Base-by-base conservation (phyloP, 2,797 vertebrate species). In the Cyprinodon diabolis region DNA sequence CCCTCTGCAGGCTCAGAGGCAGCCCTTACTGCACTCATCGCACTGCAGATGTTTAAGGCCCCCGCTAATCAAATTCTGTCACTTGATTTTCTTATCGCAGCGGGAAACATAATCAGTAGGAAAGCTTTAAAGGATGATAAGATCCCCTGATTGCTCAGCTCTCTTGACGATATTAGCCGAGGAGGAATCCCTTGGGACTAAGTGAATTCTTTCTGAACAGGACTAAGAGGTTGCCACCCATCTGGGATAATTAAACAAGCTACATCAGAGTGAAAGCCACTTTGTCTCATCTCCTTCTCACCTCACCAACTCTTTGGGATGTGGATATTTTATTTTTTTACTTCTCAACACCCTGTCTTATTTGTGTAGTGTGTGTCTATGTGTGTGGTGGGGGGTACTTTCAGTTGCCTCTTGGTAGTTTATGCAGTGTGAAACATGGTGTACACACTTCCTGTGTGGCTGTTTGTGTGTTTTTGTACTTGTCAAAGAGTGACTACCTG, bases 121-220 rank as follows among this genome's bases (percentile, higher is more conserved):
- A 87, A 81, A 80, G 40, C 86, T 85, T 87, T 77, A 85, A 76
- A 81, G 79, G 37, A 72, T 75, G 85, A 88, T 83, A 82, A 81
- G 89, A 84, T 89, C 85, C 72, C 77, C 71, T 88, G 88, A 71
- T 73, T 87, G 77, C 81, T 84, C 79, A 69, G 70, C 72, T 82
- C 76, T 87, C 90, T 84, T 90, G 89, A 90, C 90, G 79, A 92
- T 88, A 67, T 84, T 85, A 87, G 87, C 72, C 48, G 88, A 87
- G 80, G 37, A 49, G 55, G 75, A 79, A 68, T 83, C 87, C 87
- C 84, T 62, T 0, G 56, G 74, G 85, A 79, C 45, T 48, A 43
- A 1, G 66, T 51, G 78, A 51, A 58, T 79, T 76, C 72, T 82
- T 69, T 71, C 69, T 71, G 67, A 51, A 19, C 13, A 15, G 66